A percentile compares a stretch with the other conserved stretches of the same genome.
Conservation (phyloP, 1,140 invertebrate species). For the Episyrphus balteatus region DNA sequence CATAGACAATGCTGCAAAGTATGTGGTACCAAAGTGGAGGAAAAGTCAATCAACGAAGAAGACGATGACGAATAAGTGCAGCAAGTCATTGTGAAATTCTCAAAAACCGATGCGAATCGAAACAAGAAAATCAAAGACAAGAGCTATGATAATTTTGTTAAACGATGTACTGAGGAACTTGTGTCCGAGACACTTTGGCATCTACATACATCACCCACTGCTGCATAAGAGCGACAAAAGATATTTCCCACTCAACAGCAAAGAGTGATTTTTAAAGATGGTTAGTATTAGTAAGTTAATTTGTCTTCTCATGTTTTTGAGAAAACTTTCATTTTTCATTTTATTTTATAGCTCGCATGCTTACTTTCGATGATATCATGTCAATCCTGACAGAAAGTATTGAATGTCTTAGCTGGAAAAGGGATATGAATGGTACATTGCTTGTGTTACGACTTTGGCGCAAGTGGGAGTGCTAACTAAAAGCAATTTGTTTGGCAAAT, state of each 20-base stretch:
- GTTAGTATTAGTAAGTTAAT: no score
- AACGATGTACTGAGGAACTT: constrained; percentile 60
- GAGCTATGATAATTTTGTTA: constrained; percentile 60
- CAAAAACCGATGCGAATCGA: constrained; percentile 58
- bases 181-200: constrained; percentile 62
- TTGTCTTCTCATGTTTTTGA: no score
- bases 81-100: constrained; percentile 72
- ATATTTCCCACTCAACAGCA: constrained; percentile 65
- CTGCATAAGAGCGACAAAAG: constrained; percentile 47
- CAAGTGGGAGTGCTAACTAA: constrained; percentile 68
- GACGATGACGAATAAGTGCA: constrained; percentile 44
- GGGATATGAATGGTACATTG: constrained; percentile 14
- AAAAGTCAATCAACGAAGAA: constrained; percentile 44
- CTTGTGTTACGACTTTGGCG: constrained; percentile 41
- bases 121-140: constrained; percentile 65
- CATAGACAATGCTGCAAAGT: constrained; percentile 45
- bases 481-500: constrained; percentile 85
- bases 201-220: constrained; percentile 43
- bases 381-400: constrained; percentile 40
- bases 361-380: constrained; percentile 59
- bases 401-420: no score
- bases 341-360: constrained; percentile 58
- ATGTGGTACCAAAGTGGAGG: constrained; percentile 56
- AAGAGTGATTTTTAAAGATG: constrained; percentile 59
- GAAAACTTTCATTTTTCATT: no score